Conservation (phyloP, 2,113 vertebrate genomes). For the Podarcis muralis region DNA sequence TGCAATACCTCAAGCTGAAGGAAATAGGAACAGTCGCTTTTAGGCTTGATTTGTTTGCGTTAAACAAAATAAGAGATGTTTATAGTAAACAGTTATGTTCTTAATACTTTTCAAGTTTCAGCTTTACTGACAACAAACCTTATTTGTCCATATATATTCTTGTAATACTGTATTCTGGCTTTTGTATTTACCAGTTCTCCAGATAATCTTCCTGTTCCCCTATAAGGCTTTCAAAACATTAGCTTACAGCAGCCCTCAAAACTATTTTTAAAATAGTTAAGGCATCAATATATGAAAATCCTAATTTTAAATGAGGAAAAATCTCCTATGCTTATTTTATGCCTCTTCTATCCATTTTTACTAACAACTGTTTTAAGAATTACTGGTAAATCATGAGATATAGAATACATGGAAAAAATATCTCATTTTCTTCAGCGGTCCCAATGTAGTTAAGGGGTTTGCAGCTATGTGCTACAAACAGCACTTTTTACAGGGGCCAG, state of each 20-base stretch:
- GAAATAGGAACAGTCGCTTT: not conserved
- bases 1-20: not conserved
- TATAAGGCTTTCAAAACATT: not conserved
- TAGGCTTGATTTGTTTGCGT: not conserved
- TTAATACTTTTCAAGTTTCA: not conserved
- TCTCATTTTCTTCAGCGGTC: not conserved
- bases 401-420: not conserved
- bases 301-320: not conserved
- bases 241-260: not conserved
- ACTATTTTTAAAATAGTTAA: not conserved
- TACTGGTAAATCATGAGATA: not conserved
- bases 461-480: not conserved
- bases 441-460: not conserved
- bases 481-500: not conserved
- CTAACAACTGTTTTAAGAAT: conserved; percentile 3
- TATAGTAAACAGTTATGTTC: not conserved
- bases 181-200: not conserved
- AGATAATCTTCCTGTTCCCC: not conserved
- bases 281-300: not conserved
- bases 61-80: not conserved
- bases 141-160: not conserved
- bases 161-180: not conserved
- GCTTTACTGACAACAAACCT: not conserved
- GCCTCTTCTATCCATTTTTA: not conserved
- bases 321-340: not conserved